A percentile compares a stretch with the other conserved stretches of the same genome.
phyloP scores from a whole-genome alignment of 1,140 invertebrate species.

The Dendrolimus punctatus region DNA sequence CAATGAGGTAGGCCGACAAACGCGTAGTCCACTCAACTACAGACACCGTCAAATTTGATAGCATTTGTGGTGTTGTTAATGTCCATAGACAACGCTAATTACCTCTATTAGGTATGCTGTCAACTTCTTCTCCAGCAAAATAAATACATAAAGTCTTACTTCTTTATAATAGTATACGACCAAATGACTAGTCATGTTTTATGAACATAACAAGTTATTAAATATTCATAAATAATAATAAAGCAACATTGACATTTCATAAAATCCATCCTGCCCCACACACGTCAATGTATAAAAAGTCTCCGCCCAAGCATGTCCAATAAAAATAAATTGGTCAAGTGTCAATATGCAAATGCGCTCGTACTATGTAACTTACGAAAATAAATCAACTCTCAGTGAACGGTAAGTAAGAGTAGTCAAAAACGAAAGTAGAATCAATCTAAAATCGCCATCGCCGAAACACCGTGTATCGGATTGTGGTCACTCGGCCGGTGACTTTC shows the following conservation, averaged over 20 bases:
- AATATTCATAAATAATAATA: too few relatives aligned
- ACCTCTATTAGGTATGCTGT: too few relatives aligned
- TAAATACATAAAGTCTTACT: too few relatives aligned
- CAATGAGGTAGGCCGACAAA: too few relatives aligned
- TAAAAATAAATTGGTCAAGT: conserved; percentile 8
- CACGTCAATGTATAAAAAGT: neutral
- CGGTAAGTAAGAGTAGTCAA: conserved; percentile 60
- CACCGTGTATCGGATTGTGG: conserved; percentile 49
- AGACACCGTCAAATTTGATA: too few relatives aligned
- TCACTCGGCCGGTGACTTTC: conserved; percentile 66
- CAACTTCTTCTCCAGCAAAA: too few relatives aligned
- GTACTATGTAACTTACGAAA: conserved; percentile 20
- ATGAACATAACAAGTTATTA: too few relatives aligned
- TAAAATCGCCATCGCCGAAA: conserved; percentile 59
- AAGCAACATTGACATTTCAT: neutral
- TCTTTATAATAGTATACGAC: too few relatives aligned
- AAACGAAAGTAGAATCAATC: conserved; percentile 69
- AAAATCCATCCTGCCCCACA: neutral
- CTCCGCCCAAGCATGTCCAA: neutral
- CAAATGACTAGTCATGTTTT: too few relatives aligned
- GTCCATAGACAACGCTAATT: too few relatives aligned
- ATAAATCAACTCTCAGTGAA: conserved; percentile 45
- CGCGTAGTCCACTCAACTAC: too few relatives aligned
- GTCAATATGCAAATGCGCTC: conserved; percentile 10
- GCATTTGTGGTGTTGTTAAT: too few relatives aligned